phyloP scores from a whole-genome alignment of 1,140 invertebrate species.

The Cydia fagiglandana region DNA sequence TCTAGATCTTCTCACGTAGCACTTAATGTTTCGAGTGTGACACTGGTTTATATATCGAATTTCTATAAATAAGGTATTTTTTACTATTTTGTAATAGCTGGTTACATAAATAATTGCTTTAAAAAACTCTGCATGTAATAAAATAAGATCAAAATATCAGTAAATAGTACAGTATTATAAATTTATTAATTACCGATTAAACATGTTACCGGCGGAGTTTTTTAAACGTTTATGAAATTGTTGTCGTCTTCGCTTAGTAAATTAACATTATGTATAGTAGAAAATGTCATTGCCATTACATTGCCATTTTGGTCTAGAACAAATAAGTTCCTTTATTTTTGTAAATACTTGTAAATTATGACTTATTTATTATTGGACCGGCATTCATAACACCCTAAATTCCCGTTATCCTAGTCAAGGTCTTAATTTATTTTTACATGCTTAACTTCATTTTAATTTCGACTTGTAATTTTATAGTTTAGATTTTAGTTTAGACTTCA shows the following conservation, averaged over 20 bases:
- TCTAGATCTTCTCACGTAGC: background rate
- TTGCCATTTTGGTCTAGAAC: conserved; percentile 77
- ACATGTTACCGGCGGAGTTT: background rate
- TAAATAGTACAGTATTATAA: conserved; percentile 1
- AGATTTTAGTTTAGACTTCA: conserved; percentile 65
- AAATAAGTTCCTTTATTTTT: conserved; percentile 75
- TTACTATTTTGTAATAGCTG: background rate
- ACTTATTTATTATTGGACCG: conserved; percentile 69
- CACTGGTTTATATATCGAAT: background rate
- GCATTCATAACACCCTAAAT: conserved; percentile 66
- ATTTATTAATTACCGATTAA: background rate
- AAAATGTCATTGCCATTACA: conserved; percentile 74
- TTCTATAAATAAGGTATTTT: conserved; percentile 4
- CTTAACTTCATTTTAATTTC: conserved; percentile 62
- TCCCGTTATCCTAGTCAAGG: conserved; percentile 76
- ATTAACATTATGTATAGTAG: conserved; percentile 49
- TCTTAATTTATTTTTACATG: conserved; percentile 70
- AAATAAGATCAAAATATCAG: background rate
- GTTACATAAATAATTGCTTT: background rate
- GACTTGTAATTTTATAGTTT: conserved; percentile 68
- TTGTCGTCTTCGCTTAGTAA: conserved; percentile 63
- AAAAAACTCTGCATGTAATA: conserved; percentile 1
- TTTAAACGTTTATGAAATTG: conserved; percentile 37
- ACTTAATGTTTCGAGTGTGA: background rate
- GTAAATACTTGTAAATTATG: conserved; percentile 74